Conservation (phyloP, 2,113 vertebrate species). For the human region DNA sequence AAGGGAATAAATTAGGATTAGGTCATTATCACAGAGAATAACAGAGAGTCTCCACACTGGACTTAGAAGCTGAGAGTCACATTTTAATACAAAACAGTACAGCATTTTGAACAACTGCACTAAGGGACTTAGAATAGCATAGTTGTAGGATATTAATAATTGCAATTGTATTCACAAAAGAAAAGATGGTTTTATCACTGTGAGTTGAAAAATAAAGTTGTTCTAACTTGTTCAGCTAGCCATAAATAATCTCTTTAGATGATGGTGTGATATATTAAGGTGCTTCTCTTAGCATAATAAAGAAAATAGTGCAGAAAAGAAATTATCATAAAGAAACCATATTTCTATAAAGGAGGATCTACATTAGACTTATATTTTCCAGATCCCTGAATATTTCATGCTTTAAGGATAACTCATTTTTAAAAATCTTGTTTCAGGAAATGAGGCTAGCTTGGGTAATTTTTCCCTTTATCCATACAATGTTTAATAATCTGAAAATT, state of each 20-base stretch:
- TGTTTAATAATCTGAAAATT: not conserved
- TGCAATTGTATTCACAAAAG: not conserved
- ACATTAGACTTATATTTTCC: not conserved
- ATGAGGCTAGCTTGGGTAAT: not conserved
- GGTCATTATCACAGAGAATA: not conserved
- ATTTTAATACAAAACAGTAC: not conserved
- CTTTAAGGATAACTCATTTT: not conserved
- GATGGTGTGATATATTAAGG: not conserved
- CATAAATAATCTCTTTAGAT: not conserved
- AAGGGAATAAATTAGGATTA: not conserved
- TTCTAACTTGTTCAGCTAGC: not conserved
- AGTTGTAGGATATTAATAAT: not conserved
- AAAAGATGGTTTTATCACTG: not conserved
- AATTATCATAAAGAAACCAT: not conserved
- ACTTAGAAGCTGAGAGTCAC: not conserved
- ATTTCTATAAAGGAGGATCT: not conserved
- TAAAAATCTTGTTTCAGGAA: not conserved
- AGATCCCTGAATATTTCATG: not conserved
- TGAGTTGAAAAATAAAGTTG: not conserved
- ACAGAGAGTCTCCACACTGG: not conserved
- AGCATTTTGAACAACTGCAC: not conserved
- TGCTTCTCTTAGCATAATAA: not conserved
- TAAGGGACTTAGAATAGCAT: not conserved
- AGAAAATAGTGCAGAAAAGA: not conserved
- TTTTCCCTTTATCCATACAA: not conserved